These are phyloP conservation scores for Hemaris fuciformis DNA, from an alignment of 2,888 invertebrate genomes.

Conservation along the genomic window DNA sequence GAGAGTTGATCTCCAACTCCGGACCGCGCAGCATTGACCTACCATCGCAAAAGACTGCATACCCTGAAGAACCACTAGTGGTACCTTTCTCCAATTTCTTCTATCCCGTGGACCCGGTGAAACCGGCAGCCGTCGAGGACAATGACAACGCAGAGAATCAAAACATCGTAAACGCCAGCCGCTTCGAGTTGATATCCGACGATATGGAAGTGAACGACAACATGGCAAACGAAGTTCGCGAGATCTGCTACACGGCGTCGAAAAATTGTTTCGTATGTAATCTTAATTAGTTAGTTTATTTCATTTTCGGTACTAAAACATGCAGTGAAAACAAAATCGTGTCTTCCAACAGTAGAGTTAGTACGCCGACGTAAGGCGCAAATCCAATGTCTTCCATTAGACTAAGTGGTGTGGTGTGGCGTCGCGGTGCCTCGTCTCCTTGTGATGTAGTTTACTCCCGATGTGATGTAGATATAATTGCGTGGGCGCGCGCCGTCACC, in stretches of 20 bases:
- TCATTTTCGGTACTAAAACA: constrained; percentile 54
- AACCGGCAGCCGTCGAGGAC: constrained; percentile 66
- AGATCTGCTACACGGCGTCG: constrained; percentile 74
- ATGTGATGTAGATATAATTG: constrained; percentile 46
- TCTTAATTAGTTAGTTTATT: constrained; percentile 54
- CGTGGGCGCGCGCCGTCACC: constrained; percentile 39
- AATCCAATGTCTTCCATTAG: constrained; percentile 76
- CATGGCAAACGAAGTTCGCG: constrained; percentile 80
- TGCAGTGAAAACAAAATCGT: constrained; percentile 79
- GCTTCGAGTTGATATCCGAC: constrained; percentile 65
- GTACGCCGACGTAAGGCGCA: constrained; percentile 49
- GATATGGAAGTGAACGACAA: constrained; percentile 79
- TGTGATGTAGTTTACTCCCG: constrained; percentile 43
- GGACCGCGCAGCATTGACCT: constrained; percentile 68
- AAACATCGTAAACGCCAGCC: constrained; percentile 64
- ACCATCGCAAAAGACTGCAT: constrained; percentile 74
- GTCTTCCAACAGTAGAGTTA: constrained; percentile 77
- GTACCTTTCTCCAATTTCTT: constrained; percentile 69
- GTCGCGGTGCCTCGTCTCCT: constrained; percentile 37
- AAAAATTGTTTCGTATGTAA: constrained; percentile 75
- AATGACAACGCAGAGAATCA: constrained; percentile 74
- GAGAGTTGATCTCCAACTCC: constrained; percentile 77
- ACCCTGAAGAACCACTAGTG: constrained; percentile 66
- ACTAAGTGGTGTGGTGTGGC: constrained; percentile 60
- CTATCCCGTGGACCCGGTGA: constrained; percentile 67